phyloP scores from a whole-genome alignment of 2,797 vertebrate species.

The Columba guinea region DNA sequence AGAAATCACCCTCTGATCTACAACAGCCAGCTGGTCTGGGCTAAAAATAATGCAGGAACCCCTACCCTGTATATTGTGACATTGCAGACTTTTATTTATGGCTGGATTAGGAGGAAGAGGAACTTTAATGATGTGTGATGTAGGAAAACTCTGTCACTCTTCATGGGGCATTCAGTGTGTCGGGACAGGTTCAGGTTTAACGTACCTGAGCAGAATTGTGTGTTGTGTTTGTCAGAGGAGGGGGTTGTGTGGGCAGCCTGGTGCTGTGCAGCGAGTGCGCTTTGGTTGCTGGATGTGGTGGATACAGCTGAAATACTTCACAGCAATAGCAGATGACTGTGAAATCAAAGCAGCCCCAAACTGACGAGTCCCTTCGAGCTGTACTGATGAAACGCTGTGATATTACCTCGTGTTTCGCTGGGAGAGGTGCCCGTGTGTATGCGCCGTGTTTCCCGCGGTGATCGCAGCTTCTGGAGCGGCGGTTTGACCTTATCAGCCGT shows the following conservation, averaged over 20 bases:
- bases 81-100: background rate
- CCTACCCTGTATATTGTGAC: background rate
- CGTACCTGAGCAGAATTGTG: rapidly evolving
- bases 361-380: background rate
- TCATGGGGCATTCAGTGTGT: rapidly evolving
- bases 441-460: background rate
- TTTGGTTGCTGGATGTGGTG: background rate
- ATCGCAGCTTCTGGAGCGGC: background rate
- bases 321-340: background rate
- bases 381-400: background rate
- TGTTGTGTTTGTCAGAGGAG: rapidly evolving
- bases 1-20: background rate
- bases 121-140: rapidly evolving
- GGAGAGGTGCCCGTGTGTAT: background rate
- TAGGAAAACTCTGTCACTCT: background rate
- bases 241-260: rapidly evolving
- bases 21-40: background rate
- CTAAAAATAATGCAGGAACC: background rate
- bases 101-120: background rate
- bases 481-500: background rate
- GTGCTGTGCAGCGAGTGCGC: background rate
- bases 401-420: background rate
- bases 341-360: too few species aligned
- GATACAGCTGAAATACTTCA: background rate
- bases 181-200: background rate